Percentiles rank a stretch among this genome's conserved stretches.
These are phyloP conservation scores for Piprites chloris DNA, from an alignment of 2,113 vertebrate species.

Conservation along the genomic window DNA sequence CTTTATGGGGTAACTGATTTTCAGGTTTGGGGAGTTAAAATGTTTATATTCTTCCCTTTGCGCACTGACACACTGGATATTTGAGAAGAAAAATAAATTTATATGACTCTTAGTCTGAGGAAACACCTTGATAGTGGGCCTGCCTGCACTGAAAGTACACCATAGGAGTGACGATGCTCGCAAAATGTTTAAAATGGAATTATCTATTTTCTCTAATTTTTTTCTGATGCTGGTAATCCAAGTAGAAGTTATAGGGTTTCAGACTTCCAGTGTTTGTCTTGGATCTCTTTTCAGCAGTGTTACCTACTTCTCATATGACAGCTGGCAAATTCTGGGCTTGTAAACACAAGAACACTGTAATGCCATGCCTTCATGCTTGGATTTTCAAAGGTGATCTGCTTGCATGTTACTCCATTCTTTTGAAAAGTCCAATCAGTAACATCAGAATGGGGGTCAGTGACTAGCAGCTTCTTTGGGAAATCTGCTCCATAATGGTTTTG, in stretches of 20 bases:
- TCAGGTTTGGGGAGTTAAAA: neutral
- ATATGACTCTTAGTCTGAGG: neutral
- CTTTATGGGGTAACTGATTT: neutral
- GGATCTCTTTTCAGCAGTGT: neutral
- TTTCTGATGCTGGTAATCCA: neutral
- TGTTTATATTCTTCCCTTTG: neutral
- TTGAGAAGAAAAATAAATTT: neutral
- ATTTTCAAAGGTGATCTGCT: neutral
- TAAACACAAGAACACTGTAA: neutral
- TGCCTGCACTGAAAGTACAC: neutral
- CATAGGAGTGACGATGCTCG: neutral
- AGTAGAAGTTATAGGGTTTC: neutral
- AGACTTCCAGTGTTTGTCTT: neutral
- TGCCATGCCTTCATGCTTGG: neutral
- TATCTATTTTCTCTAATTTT: neutral
- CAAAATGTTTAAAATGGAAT: neutral
- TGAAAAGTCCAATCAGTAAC: rapidly evolving
- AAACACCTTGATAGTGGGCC: neutral
- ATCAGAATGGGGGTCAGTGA: neutral
- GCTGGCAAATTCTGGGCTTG: neutral
- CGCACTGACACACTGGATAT: neutral
- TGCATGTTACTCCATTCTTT: neutral
- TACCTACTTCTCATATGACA: neutral
- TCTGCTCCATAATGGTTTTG: neutral
- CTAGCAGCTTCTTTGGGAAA: neutral